These are phyloP conservation scores for Rallus crepitans DNA, from an alignment of 2,797 vertebrate species.

Conservation along the genomic window DNA sequence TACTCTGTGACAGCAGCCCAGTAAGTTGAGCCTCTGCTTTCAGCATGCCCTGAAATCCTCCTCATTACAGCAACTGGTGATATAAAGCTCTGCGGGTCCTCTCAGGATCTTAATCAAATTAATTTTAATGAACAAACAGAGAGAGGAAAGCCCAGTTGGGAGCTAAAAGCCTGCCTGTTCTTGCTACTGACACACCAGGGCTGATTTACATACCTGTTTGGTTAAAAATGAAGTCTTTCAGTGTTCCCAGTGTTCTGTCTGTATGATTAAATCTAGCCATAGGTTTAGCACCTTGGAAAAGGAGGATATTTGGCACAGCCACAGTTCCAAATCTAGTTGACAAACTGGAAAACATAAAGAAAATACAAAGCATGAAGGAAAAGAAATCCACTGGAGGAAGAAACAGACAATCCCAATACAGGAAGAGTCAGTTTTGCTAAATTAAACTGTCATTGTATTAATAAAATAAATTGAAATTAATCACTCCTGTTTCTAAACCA, in stretches of 20 bases:
- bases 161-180: neutral
- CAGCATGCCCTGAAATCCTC: neutral
- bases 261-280: slow-evolving; percentile 99
- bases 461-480: neutral
- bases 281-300: slow-evolving; percentile 97
- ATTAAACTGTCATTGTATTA: neutral
- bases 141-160: neutral
- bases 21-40: neutral
- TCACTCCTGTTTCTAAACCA: neutral
- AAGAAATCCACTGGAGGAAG: neutral
- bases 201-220: slow-evolving; percentile 88
- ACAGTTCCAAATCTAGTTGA: slow-evolving; percentile 98
- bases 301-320: slow-evolving; percentile 95
- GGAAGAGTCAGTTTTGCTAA: neutral
- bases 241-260: slow-evolving; percentile 89
- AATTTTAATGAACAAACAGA: neutral
- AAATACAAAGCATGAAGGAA: neutral
- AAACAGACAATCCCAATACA: neutral
- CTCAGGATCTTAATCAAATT: neutral
- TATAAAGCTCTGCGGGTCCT: neutral
- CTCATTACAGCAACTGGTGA: neutral
- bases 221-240: slow-evolving; percentile 93
- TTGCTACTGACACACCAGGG: neutral
- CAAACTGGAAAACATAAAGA: slow-evolving; percentile 80
- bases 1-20: neutral